phyloP scores from a whole-genome alignment of 2,113 vertebrate genomes.

The Atractosteus spatula region DNA sequence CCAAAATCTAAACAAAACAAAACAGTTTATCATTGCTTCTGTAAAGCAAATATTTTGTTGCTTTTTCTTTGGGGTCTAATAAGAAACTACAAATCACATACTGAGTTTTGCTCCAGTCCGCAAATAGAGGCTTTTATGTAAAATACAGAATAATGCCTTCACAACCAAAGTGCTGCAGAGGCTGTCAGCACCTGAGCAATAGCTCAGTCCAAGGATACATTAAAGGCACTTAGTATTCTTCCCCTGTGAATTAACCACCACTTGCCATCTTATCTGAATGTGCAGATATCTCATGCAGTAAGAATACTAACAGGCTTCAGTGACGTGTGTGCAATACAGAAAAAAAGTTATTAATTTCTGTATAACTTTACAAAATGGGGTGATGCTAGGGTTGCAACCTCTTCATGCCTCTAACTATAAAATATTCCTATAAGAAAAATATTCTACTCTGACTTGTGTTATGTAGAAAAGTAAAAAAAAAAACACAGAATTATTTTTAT shows the following conservation, averaged over 20 bases:
- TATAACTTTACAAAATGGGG: background rate
- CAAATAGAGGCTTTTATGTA: no score
- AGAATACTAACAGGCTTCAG: background rate
- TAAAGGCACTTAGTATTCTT: conserved; percentile 4
- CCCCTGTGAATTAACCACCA: background rate
- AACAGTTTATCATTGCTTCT: background rate
- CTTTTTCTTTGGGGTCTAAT: no score
- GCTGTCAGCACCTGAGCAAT: background rate
- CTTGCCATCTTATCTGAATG: background rate
- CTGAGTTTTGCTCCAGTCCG: no score
- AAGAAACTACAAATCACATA: no score
- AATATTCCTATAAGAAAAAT: background rate
- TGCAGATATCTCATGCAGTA: background rate
- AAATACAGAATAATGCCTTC: no score
- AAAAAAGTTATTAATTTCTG: background rate
- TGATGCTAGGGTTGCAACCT: background rate
- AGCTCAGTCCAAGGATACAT: background rate
- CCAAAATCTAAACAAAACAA: background rate
- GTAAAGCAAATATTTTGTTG: background rate
- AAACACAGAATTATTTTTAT: no score
- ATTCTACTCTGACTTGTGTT: no score
- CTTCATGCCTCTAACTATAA: background rate
- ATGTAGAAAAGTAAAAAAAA: no score
- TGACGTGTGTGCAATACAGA: background rate
- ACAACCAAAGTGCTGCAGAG: background rate